Percentiles rank a stretch among this genome's conserved stretches.
Evolutionary conservation across 1,140 invertebrate species (phyloP).

Genomic region (Trachymyrmex cornetzi): DNA sequence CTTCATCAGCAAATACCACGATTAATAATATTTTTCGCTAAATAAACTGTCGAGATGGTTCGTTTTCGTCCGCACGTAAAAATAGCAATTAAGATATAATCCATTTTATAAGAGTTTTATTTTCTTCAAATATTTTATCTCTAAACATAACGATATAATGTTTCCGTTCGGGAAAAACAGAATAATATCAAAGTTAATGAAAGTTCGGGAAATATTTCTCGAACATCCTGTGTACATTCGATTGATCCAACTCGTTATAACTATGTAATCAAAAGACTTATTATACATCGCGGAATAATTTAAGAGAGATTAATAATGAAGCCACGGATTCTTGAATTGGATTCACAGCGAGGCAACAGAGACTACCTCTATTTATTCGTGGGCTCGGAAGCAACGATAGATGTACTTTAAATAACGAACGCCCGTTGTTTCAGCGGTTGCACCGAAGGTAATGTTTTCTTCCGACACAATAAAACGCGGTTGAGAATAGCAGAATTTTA

Average conservation of each 20-base stretch:
- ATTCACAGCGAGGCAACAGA: slow-evolving; percentile 6
- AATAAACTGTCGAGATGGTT: background rate
- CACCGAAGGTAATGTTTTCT: slow-evolving; percentile 16
- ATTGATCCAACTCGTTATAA: background rate
- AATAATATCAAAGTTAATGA: slow-evolving; percentile 2
- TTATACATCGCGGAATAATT: slow-evolving; percentile 5
- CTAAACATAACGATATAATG: background rate
- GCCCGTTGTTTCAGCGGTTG: slow-evolving; percentile 32
- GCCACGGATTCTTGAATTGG: background rate
- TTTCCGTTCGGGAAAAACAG: background rate
- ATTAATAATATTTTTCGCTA: slow-evolving; percentile 13
- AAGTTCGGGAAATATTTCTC: background rate
- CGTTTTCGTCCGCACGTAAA: background rate
- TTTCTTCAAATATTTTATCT: background rate
- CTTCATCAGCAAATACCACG: background rate
- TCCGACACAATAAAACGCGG: slow-evolving; percentile 30
- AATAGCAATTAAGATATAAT: background rate
- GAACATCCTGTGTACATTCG: background rate
- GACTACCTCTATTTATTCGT: background rate
- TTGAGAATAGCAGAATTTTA: slow-evolving; percentile 12
- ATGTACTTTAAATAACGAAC: slow-evolving; percentile 32
- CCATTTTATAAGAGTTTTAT: background rate
- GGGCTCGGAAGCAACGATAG: background rate
- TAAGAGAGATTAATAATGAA: slow-evolving; percentile 21
- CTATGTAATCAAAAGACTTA: background rate